Percentiles rank a stretch among this genome's conserved stretches.
phyloP scores from a whole-genome alignment of 2,797 vertebrate species.

The Lophius americanus region DNA sequence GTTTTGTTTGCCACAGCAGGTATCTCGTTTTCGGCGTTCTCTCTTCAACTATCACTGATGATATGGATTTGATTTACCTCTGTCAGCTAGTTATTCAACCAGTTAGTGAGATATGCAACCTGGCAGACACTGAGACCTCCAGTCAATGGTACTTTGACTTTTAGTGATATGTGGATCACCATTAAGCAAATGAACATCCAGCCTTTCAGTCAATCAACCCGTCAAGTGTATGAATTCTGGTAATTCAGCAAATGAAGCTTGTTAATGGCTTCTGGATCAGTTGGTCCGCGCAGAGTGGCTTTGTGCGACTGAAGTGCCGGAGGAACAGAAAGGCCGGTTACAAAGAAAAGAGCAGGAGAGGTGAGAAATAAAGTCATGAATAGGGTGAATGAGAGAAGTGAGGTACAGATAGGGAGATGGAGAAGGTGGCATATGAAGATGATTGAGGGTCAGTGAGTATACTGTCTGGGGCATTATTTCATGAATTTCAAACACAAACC shows the following conservation, averaged over 20 bases:
- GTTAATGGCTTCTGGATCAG: conserved; percentile 7
- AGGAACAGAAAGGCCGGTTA: conserved; percentile 8
- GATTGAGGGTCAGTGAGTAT: conserved; percentile 49
- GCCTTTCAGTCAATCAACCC: conserved; percentile 13
- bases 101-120: conserved; percentile 17
- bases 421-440: conserved; percentile 11
- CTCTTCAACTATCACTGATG: conserved; percentile 9
- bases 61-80: not conserved
- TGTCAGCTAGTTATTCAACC: conserved; percentile 19
- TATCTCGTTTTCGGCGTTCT: not conserved
- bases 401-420: conserved; percentile 7
- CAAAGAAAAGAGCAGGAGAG: not conserved
- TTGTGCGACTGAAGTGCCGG: conserved; percentile 3
- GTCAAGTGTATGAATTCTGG: conserved; percentile 9
- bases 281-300: not conserved
- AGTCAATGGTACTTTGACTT: conserved; percentile 28
- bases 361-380: conserved; percentile 32
- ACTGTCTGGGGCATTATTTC: conserved; percentile 36
- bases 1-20: conserved; percentile 14
- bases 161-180: conserved; percentile 29
- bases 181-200: conserved; percentile 34
- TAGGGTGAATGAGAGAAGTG: conserved; percentile 20
- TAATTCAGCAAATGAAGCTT: conserved; percentile 31
- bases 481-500: conserved; percentile 42
- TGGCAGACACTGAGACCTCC: conserved; percentile 9